phyloP scores from a whole-genome alignment of 2,113 vertebrate genomes.

The Arvicanthis niloticus region DNA sequence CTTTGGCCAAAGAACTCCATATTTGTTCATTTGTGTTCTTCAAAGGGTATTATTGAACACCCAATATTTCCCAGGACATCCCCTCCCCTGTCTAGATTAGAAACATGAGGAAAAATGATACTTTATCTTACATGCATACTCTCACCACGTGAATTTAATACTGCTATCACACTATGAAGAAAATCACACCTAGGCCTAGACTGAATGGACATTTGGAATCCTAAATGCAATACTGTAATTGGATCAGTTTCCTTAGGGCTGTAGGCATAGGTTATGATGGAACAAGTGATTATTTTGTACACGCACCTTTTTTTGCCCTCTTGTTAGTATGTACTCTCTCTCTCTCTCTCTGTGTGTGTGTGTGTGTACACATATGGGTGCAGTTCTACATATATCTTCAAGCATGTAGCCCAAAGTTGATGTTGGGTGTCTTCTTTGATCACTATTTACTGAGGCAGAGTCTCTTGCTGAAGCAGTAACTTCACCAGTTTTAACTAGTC shows the following conservation, averaged over 20 bases:
- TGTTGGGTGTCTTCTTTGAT: background rate
- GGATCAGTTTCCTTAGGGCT: background rate
- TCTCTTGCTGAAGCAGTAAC: background rate
- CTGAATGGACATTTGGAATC: slow-evolving; percentile 33
- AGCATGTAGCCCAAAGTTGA: background rate
- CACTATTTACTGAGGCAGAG: background rate
- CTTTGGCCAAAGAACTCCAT: background rate
- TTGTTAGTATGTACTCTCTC: too few species aligned
- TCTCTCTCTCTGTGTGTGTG: background rate
- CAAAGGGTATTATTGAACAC: background rate
- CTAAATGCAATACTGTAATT: background rate
- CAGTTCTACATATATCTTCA: too few species aligned
- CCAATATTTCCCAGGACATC: background rate
- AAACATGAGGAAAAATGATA: background rate
- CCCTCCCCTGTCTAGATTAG: background rate
- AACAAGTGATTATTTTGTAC: background rate
- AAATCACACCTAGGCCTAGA: background rate
- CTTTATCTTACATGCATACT: background rate
- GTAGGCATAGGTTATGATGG: background rate
- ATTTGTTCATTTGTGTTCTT: background rate
- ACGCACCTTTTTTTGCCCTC: background rate
- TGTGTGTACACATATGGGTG: background rate
- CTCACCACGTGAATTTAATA: background rate
- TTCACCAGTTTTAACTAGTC: background rate
- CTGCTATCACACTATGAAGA: background rate